Percentiles rank a stretch among this genome's conserved stretches.
Evolutionary conservation across 2,113 vertebrate species (phyloP).

Genomic region (Cettia cetti): DNA sequence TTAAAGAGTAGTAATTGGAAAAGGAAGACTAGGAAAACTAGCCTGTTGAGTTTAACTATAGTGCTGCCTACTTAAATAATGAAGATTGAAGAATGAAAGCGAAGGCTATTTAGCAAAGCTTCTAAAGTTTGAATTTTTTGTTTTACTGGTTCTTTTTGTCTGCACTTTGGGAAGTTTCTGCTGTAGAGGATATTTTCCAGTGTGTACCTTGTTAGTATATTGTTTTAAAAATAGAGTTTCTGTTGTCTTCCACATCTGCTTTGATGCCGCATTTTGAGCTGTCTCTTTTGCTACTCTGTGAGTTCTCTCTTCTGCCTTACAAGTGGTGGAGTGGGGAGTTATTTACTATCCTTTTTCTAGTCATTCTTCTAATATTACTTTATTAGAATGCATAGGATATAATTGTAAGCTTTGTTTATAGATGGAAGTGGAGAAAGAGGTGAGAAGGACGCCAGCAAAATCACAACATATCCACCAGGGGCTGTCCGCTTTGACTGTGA

Average conservation of each 20-base stretch:
- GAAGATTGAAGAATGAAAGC: background rate
- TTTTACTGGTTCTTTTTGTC: background rate
- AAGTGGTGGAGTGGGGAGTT: background rate
- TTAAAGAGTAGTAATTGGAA: background rate
- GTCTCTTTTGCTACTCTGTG: slow-evolving; percentile 39
- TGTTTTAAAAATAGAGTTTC: slow-evolving; percentile 20
- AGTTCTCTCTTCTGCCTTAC: slow-evolving; percentile 21
- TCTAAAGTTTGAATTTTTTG: background rate
- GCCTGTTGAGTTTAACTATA: background rate
- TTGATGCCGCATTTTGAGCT: slow-evolving; percentile 34
- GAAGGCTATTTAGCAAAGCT: background rate
- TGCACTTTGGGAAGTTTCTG: background rate
- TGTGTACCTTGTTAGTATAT: background rate
- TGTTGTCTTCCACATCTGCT: slow-evolving; percentile 24
- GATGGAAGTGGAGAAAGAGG: slow-evolving; percentile 95
- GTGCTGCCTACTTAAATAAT: background rate
- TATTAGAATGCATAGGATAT: background rate
- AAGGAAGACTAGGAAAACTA: background rate
- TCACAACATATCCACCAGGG: slow-evolving; percentile 95
- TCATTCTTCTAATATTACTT: slow-evolving; percentile 5
- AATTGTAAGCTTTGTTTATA: slow-evolving; percentile 68
- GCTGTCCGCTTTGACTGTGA: slow-evolving; percentile 93
- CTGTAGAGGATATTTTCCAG: background rate
- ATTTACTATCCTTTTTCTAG: background rate
- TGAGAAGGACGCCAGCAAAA: slow-evolving; percentile 98